Evolutionary conservation across 2,888 invertebrate genomes (phyloP).

Genomic region (Gymnoscelis rufifasciata): DNA sequence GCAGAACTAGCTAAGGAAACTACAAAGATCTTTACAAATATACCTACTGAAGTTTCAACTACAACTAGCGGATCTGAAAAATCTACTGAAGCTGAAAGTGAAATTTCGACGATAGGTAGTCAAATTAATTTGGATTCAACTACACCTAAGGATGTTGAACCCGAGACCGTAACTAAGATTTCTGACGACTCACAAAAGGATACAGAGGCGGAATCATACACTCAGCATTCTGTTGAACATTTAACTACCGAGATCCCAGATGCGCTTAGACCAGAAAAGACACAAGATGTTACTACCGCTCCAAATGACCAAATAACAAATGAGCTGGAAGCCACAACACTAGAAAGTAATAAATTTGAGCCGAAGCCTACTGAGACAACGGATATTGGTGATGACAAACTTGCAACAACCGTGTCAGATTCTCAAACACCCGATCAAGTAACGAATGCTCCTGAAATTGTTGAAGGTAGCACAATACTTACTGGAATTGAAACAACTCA

Average conservation of each 20-base stretch:
- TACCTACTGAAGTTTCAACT: conserved; percentile 7
- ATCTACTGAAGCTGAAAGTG: conserved; percentile 2
- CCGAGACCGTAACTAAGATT: conserved; percentile 7
- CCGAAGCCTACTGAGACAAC: neutral
- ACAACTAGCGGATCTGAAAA: conserved; percentile 1
- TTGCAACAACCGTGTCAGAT: conserved; percentile 1
- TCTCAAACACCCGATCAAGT: conserved; percentile 2
- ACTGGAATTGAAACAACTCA: conserved; percentile 10
- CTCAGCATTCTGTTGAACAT: neutral
- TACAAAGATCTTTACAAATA: conserved; percentile 5
- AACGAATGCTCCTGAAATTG: conserved; percentile 9
- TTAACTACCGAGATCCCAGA: conserved; percentile 2
- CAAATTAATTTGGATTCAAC: conserved; percentile 10
- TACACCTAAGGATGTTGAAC: conserved; percentile 6
- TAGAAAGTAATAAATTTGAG: conserved; percentile 8
- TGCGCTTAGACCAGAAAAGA: conserved; percentile 1
- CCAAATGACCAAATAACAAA: conserved; percentile 6
- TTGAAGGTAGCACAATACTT: conserved; percentile 5
- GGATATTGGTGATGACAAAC: conserved; percentile 1
- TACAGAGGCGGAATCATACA: conserved; percentile 8
- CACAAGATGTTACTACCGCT: conserved; percentile 9
- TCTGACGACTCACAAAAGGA: neutral
- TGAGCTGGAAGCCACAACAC: conserved; percentile 6
- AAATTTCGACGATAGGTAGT: conserved; percentile 8
- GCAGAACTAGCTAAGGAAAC: conserved; percentile 11